A percentile compares a stretch with the other conserved stretches of the same genome.
phyloP scores from a whole-genome alignment of 2,113 vertebrate genomes.

The Antidorcas marsupialis region DNA sequence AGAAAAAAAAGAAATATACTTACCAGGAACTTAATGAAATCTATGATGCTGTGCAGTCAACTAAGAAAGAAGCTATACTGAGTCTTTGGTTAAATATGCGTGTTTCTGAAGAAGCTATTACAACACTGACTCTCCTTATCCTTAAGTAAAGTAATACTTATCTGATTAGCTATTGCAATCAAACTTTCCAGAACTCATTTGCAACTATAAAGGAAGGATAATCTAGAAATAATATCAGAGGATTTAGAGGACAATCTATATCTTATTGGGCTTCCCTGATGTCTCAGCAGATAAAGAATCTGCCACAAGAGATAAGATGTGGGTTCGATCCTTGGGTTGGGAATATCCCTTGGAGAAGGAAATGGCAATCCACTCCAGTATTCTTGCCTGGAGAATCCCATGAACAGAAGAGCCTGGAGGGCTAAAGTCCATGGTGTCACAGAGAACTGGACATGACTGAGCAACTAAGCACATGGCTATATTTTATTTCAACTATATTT shows the following conservation, averaged over 20 bases:
- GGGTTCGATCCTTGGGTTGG: not conserved
- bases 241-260: not conserved
- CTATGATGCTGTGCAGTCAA: not conserved
- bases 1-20: not conserved
- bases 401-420: not conserved
- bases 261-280: not conserved
- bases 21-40: conserved; percentile 2
- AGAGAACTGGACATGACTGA: not conserved
- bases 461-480: not conserved
- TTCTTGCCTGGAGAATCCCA: not conserved
- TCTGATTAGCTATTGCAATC: not conserved
- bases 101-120: conserved; percentile 25
- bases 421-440: not conserved
- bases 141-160: conserved; percentile 45
- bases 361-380: not conserved
- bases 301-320: not conserved
- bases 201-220: not conserved
- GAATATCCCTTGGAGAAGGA: not conserved
- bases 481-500: not conserved
- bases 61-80: conserved; percentile 3
- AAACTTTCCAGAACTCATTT: not conserved
- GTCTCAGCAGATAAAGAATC: not conserved
- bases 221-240: not conserved
- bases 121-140: not conserved
- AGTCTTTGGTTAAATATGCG: not conserved